Evolutionary conservation across 2,888 invertebrate species (phyloP), one percentile per base, ranked within the genome.

Genomic region (Papilio demoleus): DNA sequence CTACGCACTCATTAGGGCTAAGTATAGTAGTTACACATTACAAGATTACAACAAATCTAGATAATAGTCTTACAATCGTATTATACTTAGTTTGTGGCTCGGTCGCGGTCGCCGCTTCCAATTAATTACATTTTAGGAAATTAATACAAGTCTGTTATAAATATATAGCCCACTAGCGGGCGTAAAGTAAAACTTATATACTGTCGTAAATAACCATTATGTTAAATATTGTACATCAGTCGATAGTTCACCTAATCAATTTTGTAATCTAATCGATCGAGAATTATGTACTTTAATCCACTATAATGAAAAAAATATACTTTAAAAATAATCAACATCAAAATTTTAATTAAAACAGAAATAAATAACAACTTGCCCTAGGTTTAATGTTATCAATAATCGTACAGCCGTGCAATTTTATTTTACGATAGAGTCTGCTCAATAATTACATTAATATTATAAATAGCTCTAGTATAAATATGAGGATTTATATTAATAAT

Each of bases 311-410:
- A 87, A 85, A 88, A 88, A 84, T 79, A 84, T 82, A 83, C 81
- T 86, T 91, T 90, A 91, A 91, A 90, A 92, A 89, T 92, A 92
- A 91, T 92, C 85, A 92, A 92, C 92, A 91, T 91, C 86, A 86
- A 83, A 71, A 79, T 78, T 86, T 90, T 89, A 87, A 85, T 90
- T 90, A 92, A 93, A 93, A 93, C 93, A 93, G 93, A 92, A 93
- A 93, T 93, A 93, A 94, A 94, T 93, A 94, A 94, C 93, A 93
- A 94, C 93, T 93, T 93, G 92, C 88, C 91, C 92, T 92, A 92
- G 82, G 81, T 88, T 88, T 76, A 90, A 90, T 89, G 87, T 91
- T 92, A 91, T 86, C 88, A 90, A 91, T 91, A 92, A 88, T 82
- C 88, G 90, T 91, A 90, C 91, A 90, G 91, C 91, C 88, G 92